Base-by-base conservation (phyloP, 2,113 vertebrate species). In the Cryptotis parvus region DNA sequence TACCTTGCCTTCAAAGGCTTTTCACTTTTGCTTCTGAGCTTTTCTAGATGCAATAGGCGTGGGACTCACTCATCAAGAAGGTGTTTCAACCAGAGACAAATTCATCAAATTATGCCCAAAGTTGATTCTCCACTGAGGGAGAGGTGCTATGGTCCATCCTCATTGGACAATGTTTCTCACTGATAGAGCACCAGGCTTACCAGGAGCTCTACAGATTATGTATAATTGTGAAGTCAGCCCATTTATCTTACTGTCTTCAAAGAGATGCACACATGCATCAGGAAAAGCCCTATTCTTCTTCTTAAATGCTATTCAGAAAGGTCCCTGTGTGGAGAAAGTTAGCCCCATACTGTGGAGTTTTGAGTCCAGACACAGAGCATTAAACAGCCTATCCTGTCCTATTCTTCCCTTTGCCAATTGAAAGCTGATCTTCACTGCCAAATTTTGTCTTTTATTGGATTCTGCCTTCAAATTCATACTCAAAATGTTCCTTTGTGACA, bases 401-500 rank as follows among this genome's bases (percentile, higher is more conserved):
- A 2, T 82, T 88, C 29, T 92, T 81, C 33, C 9, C 6, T 88
- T 84, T 80, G 20, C 37, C 12, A 66, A 39, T 14, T 41, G 9
- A 63, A 33, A 39, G 41, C 61, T 90, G 74, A 81, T 29, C 14
- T 49, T 63, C 24, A 84, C 2, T 10, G 22, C 4, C 72, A 24
- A 29, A 39, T 87, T 33, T 52, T 69, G 7, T 3, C 33, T 65
- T 52, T 91, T n/a, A 65, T 11, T 65, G 8, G 8, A 41, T 20
- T 77, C 29, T 55, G 4, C 81, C 31, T 91, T 24, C 8, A 88
- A 22, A 82, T 78, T 80, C 12, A 37, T 27, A 31, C 14, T 70
- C 35, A 49, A 43, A 89, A 72, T 80, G 89, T 26, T 81, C 63
- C 58, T 74, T 69, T 31, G 41, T 65, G 49, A 85, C 24, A 81